These are phyloP conservation scores for Baryphthengus martii DNA, from an alignment of 2,113 vertebrate genomes.

Conservation along the genomic window DNA sequence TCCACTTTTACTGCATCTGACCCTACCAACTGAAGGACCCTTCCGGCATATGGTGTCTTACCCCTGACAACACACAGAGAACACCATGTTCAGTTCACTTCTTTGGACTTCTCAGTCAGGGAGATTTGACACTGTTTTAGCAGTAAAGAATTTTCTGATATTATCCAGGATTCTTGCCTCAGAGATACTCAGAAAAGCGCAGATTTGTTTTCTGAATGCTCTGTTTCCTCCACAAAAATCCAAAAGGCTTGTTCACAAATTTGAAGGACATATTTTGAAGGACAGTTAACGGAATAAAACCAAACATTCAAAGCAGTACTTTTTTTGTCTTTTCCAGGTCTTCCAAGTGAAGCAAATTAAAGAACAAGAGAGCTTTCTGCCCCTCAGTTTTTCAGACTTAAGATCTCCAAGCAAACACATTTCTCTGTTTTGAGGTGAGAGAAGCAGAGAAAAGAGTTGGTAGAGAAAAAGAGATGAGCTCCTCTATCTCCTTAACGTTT, in stretches of 20 bases:
- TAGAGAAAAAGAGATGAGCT: not conserved
- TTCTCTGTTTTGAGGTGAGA: not conserved
- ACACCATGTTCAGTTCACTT: not conserved
- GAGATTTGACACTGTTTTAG: not conserved
- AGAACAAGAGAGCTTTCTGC: not conserved
- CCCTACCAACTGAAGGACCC: not conserved
- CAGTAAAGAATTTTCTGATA: not conserved
- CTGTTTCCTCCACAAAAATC: not conserved
- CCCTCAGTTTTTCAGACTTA: not conserved
- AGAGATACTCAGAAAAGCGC: not conserved
- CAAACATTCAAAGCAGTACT: not conserved
- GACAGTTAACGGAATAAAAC: not conserved
- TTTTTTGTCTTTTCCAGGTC: not conserved
- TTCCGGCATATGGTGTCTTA: not conserved
- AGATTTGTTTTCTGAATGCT: constrained; percentile 5
- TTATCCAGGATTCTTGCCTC: not conserved
- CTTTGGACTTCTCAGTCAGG: not conserved
- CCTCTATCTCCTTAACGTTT: not conserved
- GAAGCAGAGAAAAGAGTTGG: not conserved
- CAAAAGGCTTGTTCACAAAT: not conserved
- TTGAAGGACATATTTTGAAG: not conserved
- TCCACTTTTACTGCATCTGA: not conserved
- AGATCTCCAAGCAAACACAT: not conserved
- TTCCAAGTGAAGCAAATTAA: not conserved
- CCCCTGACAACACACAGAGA: not conserved